Evolutionary conservation across 2,888 invertebrate species (phyloP), one percentile per base, ranked within the genome.

Genomic region (Luperina nickerlii): DNA sequence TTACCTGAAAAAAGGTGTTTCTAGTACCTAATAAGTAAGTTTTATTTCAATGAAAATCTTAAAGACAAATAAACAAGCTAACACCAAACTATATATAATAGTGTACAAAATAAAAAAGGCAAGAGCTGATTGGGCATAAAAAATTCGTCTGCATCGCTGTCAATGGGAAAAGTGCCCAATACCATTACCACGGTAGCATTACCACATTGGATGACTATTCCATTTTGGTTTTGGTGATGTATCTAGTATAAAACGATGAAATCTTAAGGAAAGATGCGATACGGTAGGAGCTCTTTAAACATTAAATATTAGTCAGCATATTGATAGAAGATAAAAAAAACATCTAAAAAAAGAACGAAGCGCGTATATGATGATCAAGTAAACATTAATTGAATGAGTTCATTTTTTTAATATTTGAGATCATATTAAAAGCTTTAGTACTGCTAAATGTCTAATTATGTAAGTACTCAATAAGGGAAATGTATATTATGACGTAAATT

Each of bases 381-480:
- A 71, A 42, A n/a, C n/a, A 7, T 5, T 54, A n/a, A 8, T 51
- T 69, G 8, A 63, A 51, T 63, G 24, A n/a, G 24, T 54, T 54
- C 5, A 57, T 48, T 20, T 45, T 11, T 38, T 65, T n/a, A n/a
- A 20, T 20, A 11, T 9, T 20, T 65, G 4, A 32, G 18, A 32
- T 63, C 8, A 9, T 24, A 24, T 13, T 66, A 66, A 66, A 66
- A 42, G 2, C 24, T 42, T 42, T 38, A 13, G 65, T 38, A 66
- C 3, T 24, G 7, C 13, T 24, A 42, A 66, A 13, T 15, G 13
- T 66, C 7, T 24, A 42, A 27, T 24, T 69, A 9, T 2, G 5
- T n/a, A n/a, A n/a, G n/a, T 42, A 42, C 38, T 51, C 18, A n/a
- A 2, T n/a, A 45, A n/a, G 48, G 60, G 66, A 66, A 79, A 65